These are phyloP conservation scores for Xiphias gladius DNA, from an alignment of 2,113 vertebrate genomes.

Conservation along the genomic window DNA sequence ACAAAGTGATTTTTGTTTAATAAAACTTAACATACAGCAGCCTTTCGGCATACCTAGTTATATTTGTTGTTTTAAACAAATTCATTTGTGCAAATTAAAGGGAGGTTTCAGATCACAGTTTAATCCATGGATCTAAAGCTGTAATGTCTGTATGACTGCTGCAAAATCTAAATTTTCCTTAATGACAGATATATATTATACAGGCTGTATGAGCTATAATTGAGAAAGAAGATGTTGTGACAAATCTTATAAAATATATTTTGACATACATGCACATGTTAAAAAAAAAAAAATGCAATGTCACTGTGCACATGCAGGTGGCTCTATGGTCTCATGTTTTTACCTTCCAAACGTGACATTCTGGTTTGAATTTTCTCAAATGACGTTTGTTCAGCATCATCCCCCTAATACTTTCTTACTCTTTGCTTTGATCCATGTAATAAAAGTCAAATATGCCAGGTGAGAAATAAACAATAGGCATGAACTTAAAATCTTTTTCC, in stretches of 20 bases:
- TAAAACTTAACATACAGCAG: background rate
- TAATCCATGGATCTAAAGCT: slow-evolving; percentile 8
- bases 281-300: too few relatives aligned
- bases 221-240: background rate
- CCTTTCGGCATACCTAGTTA: background rate
- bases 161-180: background rate
- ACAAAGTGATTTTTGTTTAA: slow-evolving; percentile 9
- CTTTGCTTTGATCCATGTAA: background rate
- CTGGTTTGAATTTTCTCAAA: background rate
- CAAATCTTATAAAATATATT: background rate
- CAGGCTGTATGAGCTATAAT: background rate
- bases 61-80: background rate
- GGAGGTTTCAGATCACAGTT: background rate
- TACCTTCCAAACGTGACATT: slow-evolving; percentile 3
- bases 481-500: slow-evolving; percentile 15
- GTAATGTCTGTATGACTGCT: slow-evolving; percentile 1
- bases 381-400: background rate
- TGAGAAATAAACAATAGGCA: slow-evolving; percentile 24
- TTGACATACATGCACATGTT: too few relatives aligned
- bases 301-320: background rate
- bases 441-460: slow-evolving; percentile 5
- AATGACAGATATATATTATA: background rate
- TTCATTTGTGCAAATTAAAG: background rate
- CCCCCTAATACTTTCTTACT: slow-evolving; percentile 2
- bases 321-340: background rate